Conservation (phyloP, 2,113 vertebrate genomes). For the Entelurus aequoreus region DNA sequence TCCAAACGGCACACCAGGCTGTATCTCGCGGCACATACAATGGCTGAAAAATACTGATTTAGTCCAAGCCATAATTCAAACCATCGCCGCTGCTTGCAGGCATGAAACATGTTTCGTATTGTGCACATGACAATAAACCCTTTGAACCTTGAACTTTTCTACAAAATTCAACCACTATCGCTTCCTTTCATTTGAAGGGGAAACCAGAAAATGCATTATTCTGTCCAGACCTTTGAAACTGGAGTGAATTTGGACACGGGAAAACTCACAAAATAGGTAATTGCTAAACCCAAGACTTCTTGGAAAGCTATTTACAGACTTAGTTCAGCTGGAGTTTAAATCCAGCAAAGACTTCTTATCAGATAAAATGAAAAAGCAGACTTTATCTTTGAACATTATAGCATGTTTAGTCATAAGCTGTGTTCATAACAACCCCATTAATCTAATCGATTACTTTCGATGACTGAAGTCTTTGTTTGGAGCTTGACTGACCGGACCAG, state of each 20-base stretch:
- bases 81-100: slow-evolving; percentile 21
- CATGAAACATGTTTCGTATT: too few species aligned
- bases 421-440: too few species aligned
- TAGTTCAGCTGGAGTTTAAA: slow-evolving; percentile 11
- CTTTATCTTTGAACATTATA: not conserved
- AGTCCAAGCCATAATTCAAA: slow-evolving; percentile 62
- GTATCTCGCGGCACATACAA: too few species aligned
- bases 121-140: too few species aligned
- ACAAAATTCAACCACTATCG: slow-evolving; percentile 55
- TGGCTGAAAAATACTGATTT: not conserved
- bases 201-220: slow-evolving; percentile 31
- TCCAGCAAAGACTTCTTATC: not conserved
- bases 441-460: too few species aligned
- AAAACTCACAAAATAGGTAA: not conserved
- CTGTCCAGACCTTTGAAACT: slow-evolving; percentile 21
- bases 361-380: not conserved
- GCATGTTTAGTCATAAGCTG: not conserved
- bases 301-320: slow-evolving; percentile 22
- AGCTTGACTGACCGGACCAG: too few species aligned
- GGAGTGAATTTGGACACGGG: not conserved
- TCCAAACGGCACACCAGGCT: too few species aligned
- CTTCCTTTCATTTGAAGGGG: slow-evolving; percentile 42
- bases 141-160: slow-evolving; percentile 10
- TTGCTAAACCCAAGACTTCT: slow-evolving; percentile 10
- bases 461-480: too few species aligned